Evolutionary conservation across 2,888 invertebrate genomes (phyloP), one percentile per base, ranked within the genome.

Genomic region (Ichneumon xanthorius): DNA sequence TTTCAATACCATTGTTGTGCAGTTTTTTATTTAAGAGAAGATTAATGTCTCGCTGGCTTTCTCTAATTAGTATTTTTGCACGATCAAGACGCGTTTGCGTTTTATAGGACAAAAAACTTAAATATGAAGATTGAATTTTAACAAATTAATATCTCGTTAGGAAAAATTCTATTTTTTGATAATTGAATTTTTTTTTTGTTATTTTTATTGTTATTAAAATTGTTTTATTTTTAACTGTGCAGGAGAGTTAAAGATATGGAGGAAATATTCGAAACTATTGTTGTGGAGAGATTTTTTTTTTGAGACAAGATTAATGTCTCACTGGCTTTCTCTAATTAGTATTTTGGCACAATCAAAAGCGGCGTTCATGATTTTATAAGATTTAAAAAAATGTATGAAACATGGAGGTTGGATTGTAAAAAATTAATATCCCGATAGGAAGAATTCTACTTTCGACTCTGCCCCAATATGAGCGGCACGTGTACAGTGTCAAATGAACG

Each of bases 401-500:
- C 14, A 30, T 0, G 53, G 53, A 7, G 53, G 16, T 61, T 16
- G 6, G 3, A 61, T 61, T 61, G 5, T 33, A 33, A 61, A 61
- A 61, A 61, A 61, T 16, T 16, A 33, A 30, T 16, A 7, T 61
- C 61, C n/a, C 61, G 9, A 26, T 58, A 4, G 58, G 11, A 22
- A 58, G 58, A 58, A 58, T 58, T 61, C 16, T 16, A 26, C 61
- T 16, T 61, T 61, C 63, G 33, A 67, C n/a, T 30, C 16, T 68
- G 26, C 7, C 48, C 40, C 55, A 30, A 14, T 61, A n/a, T 7
- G 30, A 37, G 48, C 22, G 48, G 75, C 75, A 50, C 81, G 67
- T 71, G 48, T 26, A 30, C 70, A 72, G 58, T 48, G 77, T 16
- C 22, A 14, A 68, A 48, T 48, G 45, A 22, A n/a, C 55, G 77